Percentiles rank a stretch among this genome's conserved stretches.
Conservation (phyloP, 2,797 vertebrate species). For the Heteromormyrus szaboi region DNA sequence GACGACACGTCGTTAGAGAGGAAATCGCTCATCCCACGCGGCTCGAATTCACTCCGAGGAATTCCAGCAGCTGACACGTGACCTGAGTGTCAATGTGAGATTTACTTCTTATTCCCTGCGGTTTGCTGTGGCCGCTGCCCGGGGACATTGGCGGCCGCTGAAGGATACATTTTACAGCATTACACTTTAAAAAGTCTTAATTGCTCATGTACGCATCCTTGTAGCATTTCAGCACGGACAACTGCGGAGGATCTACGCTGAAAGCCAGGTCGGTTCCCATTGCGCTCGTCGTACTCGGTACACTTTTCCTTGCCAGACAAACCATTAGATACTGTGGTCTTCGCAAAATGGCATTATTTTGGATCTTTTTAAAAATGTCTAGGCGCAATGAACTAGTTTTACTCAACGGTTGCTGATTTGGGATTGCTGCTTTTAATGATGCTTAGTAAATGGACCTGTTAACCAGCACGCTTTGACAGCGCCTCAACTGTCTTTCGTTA, state of each 20-base stretch:
- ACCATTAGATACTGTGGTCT: background rate
- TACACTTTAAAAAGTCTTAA: background rate
- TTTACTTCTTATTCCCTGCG: conserved; percentile 31
- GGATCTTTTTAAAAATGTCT: background rate
- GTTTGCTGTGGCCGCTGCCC: conserved; percentile 31
- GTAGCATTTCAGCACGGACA: background rate
- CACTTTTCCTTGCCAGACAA: background rate
- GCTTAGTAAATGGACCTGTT: background rate
- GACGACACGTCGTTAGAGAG: background rate
- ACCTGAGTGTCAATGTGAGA: conserved; percentile 38
- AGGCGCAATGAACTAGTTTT: background rate
- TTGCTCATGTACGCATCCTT: background rate
- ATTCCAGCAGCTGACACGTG: conserved; percentile 45
- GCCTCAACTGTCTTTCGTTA: background rate
- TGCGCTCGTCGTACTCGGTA: background rate
- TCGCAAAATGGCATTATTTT: background rate
- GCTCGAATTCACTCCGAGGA: background rate
- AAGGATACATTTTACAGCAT: background rate
- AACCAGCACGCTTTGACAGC: background rate
- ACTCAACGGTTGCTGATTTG: background rate
- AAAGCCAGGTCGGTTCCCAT: background rate
- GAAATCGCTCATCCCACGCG: background rate
- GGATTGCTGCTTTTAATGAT: background rate
- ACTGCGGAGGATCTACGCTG: background rate
- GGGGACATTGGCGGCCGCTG: background rate